Percentiles rank a stretch among this genome's conserved stretches.
phyloP scores from a whole-genome alignment of 2,888 invertebrate genomes.

The Apoderus coryli region DNA sequence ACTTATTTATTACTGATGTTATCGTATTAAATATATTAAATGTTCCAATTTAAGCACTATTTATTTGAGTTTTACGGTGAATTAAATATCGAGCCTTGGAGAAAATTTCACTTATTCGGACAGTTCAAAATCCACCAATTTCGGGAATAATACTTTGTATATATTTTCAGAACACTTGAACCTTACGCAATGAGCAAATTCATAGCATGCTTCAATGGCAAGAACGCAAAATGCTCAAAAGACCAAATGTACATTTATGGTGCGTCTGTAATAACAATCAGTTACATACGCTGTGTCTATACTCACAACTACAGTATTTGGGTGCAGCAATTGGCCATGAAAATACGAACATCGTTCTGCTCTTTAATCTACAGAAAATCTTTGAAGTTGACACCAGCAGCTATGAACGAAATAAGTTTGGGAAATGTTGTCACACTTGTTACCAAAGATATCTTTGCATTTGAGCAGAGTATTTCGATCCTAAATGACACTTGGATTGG shows the following conservation, averaged over 20 bases:
- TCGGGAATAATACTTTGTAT: no score
- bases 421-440: slow-evolving; percentile 70
- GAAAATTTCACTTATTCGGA: no score
- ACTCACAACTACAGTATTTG: slow-evolving; percentile 72
- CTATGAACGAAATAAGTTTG: slow-evolving; percentile 55
- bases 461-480: slow-evolving; percentile 75
- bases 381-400: slow-evolving; percentile 30
- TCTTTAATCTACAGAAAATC: slow-evolving; percentile 67
- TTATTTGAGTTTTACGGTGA: no score
- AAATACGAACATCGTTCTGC: slow-evolving; percentile 65
- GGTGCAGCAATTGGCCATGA: slow-evolving; percentile 65
- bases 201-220: slow-evolving; percentile 48
- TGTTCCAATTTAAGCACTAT: no score
- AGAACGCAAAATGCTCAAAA: slow-evolving; percentile 32
- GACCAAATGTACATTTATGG: slow-evolving; percentile 60
- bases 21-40: no score
- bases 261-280: slow-evolving; percentile 51
- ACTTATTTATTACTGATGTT: no score
- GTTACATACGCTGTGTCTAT: slow-evolving; percentile 49
- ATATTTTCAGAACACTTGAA: slow-evolving; percentile 26
- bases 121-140: no score
- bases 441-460: slow-evolving; percentile 84
- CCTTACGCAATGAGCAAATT: slow-evolving; percentile 49
- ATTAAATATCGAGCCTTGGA: no score
- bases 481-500: slow-evolving; percentile 88